Evolutionary conservation across 2,113 vertebrate genomes (phyloP).

Genomic region (Megatriorchis doriae): DNA sequence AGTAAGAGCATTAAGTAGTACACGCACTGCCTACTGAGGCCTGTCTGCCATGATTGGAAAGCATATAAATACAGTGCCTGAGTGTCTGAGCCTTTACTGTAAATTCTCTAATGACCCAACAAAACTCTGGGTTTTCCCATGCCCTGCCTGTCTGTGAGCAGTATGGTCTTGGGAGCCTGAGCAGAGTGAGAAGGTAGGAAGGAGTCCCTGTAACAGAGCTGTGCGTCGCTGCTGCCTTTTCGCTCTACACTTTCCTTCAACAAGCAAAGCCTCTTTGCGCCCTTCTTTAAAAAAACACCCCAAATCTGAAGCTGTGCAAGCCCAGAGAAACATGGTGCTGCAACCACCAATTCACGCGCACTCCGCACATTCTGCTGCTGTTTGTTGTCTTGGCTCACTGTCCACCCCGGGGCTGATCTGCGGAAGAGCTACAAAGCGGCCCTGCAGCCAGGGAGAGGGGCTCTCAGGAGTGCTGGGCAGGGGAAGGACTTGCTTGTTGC

Average conservation of each 20-base stretch:
- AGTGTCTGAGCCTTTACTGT: not conserved
- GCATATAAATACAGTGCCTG: not conserved
- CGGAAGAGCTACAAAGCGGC: not conserved
- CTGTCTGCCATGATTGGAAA: not conserved
- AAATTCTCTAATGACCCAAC: not conserved
- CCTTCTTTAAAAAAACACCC: not conserved
- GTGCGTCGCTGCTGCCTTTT: not conserved
- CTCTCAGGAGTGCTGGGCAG: not conserved
- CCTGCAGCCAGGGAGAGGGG: not conserved
- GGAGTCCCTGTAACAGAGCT: not conserved
- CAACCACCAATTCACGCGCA: fast-evolving
- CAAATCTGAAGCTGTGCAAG: not conserved
- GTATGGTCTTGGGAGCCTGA: fast-evolving
- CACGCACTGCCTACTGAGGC: not conserved
- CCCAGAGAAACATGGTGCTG: not conserved
- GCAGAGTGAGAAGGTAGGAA: not conserved
- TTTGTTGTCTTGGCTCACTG: not conserved
- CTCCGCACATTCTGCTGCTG: fast-evolving
- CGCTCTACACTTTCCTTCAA: fast-evolving
- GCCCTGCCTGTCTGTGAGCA: not conserved
- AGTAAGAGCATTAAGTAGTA: not conserved
- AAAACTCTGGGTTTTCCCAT: not conserved
- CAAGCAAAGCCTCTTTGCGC: not conserved
- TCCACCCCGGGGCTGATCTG: not conserved
- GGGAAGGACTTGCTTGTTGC: not conserved